Evolutionary conservation across 2,888 invertebrate genomes (phyloP).

Genomic region (Amphipoea lucens): DNA sequence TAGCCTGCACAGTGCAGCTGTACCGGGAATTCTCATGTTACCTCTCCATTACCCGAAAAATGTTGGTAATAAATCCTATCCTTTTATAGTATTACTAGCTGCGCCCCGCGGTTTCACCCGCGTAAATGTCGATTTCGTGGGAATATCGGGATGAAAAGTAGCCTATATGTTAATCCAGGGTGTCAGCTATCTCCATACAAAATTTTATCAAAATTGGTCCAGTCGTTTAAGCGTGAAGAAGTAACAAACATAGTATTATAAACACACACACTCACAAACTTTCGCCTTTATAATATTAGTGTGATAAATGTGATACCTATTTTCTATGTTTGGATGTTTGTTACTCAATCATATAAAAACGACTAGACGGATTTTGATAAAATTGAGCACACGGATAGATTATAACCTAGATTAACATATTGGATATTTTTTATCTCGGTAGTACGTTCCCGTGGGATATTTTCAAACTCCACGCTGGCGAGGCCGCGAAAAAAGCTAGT

Average conservation of each 20-base stretch:
- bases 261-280: too few species aligned
- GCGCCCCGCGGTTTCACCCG: too few species aligned
- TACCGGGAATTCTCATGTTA: not conserved
- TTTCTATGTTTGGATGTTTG: not conserved
- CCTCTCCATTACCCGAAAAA: conserved; percentile 20
- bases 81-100: too few species aligned
- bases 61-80: conserved; percentile 28
- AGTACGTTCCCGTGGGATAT: not conserved
- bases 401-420: not conserved
- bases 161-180: too few species aligned
- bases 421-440: not conserved
- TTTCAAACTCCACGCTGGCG: not conserved
- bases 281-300: too few species aligned
- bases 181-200: too few species aligned
- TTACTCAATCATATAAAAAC: not conserved
- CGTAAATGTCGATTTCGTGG: too few species aligned
- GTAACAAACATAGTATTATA: too few species aligned
- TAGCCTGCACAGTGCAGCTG: conserved; percentile 21
- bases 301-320: too few species aligned
- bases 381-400: not conserved
- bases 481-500: not conserved
- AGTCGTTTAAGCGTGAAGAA: too few species aligned
- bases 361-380: not conserved
- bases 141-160: too few species aligned
- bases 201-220: too few species aligned